Evolutionary conservation across 2,797 vertebrate genomes (phyloP), one percentile per base, ranked within the genome.

Genomic region (Pachyuromys duprasi): DNA sequence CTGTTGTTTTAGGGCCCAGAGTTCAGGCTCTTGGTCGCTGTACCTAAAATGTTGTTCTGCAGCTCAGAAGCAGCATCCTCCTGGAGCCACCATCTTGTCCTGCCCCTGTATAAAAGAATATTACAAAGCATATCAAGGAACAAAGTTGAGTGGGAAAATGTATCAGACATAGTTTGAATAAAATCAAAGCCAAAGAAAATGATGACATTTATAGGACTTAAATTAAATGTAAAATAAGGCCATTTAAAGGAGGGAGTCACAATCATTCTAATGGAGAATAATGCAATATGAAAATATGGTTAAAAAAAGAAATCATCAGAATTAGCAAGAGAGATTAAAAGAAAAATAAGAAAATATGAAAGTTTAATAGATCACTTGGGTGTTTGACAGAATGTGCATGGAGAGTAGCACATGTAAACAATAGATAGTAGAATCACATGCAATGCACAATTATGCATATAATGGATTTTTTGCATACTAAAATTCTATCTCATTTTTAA

Each of bases 401-500:
- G 88, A 81, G 78, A 24, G 62, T 31, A 62, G 65, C 26, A 26
- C 24, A 57, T 53, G 7, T 76, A 89, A 95, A 67, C 6, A 81
- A 72, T 86, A 76, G 26, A 31, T 9, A 90, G 55, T 95, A 1
- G 2, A 89, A 78, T 95, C 36, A 60, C 88, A 89, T 62, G 60
- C 33, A 93, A 89, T 65, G 33, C 2, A 53, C 78, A 26, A 79
- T 86, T 97, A 87, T 60, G 31, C 39, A 62, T 18, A 90, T 45
- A 86, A 92, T 3, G 42, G 42, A 7, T 69, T 92, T 94, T 94
- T 95, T 62, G 62, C 28, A 94, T 62, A 70, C 15, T n/a, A 83
- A 81, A 57, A 92, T 86, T 62, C 62, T 9, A 88, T 62, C 39
- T 76, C 67, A 92, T 91, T 96, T 95, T 91, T 76, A 96, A 95